Percentiles rank a stretch among this genome's conserved stretches.
Conservation (phyloP, 1,140 invertebrate species). For the Penaeus vannamei region DNA sequence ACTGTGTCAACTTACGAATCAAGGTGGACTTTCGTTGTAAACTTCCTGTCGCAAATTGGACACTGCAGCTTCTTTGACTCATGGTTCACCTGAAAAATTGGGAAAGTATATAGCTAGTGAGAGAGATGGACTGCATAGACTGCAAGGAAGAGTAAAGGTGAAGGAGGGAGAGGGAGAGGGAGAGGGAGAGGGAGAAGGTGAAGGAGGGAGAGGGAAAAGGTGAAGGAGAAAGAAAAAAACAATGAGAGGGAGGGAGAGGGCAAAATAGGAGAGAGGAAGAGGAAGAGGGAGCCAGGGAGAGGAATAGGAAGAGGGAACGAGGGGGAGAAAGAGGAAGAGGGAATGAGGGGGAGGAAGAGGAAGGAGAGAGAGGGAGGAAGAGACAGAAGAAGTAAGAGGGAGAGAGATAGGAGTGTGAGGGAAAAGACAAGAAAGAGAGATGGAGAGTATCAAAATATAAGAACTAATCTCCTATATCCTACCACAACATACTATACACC, state of each 20-base stretch:
- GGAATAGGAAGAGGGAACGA: background rate
- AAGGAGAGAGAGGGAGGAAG: background rate
- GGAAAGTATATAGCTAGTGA: background rate
- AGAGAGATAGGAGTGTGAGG: too few species aligned
- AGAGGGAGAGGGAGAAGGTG: background rate
- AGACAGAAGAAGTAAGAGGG: too few species aligned
- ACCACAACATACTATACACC: too few species aligned
- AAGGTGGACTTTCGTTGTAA: constrained; percentile 47
- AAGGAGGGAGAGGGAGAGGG: background rate
- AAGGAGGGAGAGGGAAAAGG: too few species aligned
- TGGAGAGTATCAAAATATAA: background rate
- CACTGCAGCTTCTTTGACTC: constrained; percentile 44
- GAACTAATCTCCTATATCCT: background rate
- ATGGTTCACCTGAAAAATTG: constrained; percentile 29
- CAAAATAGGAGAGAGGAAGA: background rate
- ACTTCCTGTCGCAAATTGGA: constrained; percentile 44
- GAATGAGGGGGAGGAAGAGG: background rate
- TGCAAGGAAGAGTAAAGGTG: too few species aligned
- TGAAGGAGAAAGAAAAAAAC: background rate
- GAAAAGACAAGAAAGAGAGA: too few species aligned
- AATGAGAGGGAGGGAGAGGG: background rate
- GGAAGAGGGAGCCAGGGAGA: background rate
- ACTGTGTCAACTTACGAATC: constrained; percentile 19
- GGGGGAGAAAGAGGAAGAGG: too few species aligned
- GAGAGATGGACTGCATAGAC: too few species aligned